phyloP scores from a whole-genome alignment of 2,113 vertebrate species.

The Sander lucioperca region DNA sequence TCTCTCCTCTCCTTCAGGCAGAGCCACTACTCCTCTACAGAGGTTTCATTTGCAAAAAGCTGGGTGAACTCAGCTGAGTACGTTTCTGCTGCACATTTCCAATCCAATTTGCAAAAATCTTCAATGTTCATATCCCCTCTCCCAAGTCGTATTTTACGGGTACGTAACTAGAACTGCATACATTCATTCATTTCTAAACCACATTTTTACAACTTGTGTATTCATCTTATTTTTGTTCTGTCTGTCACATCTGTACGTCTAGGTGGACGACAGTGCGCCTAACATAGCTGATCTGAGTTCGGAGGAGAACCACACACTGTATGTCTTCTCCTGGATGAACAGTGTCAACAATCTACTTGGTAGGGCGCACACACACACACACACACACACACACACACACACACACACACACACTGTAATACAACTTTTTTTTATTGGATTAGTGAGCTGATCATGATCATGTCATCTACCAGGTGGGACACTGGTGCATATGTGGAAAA shows the following conservation, averaged over 20 bases:
- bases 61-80: slow-evolving; percentile 74
- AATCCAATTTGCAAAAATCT: slow-evolving; percentile 63
- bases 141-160: slow-evolving; percentile 74
- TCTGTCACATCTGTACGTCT: not conserved
- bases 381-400: slow-evolving; percentile 8
- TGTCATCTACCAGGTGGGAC: slow-evolving; percentile 50
- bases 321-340: slow-evolving; percentile 75
- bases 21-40: slow-evolving; percentile 67
- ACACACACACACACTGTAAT: not conserved
- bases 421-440: not conserved
- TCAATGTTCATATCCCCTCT: slow-evolving; percentile 66
- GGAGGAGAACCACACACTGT: slow-evolving; percentile 79
- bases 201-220: not conserved
- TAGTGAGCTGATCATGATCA: not conserved
- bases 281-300: slow-evolving; percentile 70
- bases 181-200: not conserved
- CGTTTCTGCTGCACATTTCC: slow-evolving; percentile 68
- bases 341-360: slow-evolving; percentile 60
- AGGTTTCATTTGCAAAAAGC: slow-evolving; percentile 63
- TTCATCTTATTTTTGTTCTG: not conserved
- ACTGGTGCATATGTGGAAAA: slow-evolving; percentile 62
- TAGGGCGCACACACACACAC: slow-evolving; percentile 38
- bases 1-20: slow-evolving; percentile 51
- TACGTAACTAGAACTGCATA: not conserved
- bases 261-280: slow-evolving; percentile 58